Evolutionary conservation across 2,797 vertebrate species (phyloP), one percentile per base, ranked within the genome.

Genomic region (Leuciscus waleckii): DNA sequence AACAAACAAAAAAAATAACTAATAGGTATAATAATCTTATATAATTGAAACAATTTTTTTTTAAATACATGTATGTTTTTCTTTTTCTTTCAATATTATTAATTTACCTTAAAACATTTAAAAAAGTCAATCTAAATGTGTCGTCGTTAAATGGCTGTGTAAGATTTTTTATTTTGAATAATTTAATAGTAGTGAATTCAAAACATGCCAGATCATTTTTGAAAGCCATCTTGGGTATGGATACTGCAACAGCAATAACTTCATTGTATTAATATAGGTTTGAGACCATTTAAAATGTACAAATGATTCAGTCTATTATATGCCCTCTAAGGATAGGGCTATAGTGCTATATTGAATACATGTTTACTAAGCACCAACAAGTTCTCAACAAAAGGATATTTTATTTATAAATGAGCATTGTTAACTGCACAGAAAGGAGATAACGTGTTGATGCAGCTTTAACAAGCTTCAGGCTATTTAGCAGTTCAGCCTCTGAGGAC

Each of bases 391-490:
- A 41, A 70, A 69, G 23, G 5, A 29, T 67, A 1, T 13, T 84
- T 84, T 70, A 68, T 76, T 32, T 77, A 58, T 56, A 78, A 78
- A 78, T 84, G 37, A 69, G 65, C 82, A 76, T 68, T 76, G 74
- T 77, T 84, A 68, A 68, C 61, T 23, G 17, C 46, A 41, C 74
- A 58, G 75, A 84, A 77, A 78, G 37, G 10, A 70, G 49, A 84
- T 2, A 69, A 76, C 58, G 39, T 68, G 46, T 77, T 84, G 35
- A 69, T 78, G 35, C 13, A 23, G 26, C 13, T 69, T 84, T 79
- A 84, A 79, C 75, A 71, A 79, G 75, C 75, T 78, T 70, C 51
- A 70, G 37, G 75, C 49, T 84, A 23, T 79, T 70, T 84, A 79
- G 17, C 65, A 71, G 65, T 71, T 79, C 14, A 46, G 21, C 51